A percentile compares a stretch with the other conserved stretches of the same genome.
phyloP scores from a whole-genome alignment of 2,113 vertebrate species.

The Nettapus auritus region DNA sequence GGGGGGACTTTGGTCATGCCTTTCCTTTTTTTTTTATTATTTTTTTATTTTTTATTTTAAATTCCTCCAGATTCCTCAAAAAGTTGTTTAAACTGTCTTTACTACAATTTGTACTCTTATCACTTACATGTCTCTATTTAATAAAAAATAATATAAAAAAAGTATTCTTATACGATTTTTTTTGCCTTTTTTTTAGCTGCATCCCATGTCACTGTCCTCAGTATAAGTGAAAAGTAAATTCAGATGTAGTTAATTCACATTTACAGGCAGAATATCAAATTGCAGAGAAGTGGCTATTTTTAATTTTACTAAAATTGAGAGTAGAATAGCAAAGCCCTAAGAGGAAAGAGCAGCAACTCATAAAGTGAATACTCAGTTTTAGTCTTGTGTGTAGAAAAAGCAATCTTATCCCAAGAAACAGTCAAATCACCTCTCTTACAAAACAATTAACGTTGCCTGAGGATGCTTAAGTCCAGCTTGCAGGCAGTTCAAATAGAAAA shows the following conservation, averaged over 20 bases:
- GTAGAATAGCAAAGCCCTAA: background rate
- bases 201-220: background rate
- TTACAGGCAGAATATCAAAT: background rate
- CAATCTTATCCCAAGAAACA: background rate
- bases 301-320: background rate
- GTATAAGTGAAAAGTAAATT: background rate
- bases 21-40: background rate
- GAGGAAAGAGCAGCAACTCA: background rate
- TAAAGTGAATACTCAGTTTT: background rate
- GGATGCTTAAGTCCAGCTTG: background rate
- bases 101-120: background rate
- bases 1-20: background rate
- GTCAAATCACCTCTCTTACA: background rate
- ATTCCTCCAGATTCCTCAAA: background rate
- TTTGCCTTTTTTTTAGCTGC: background rate
- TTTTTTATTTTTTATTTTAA: background rate
- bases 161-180: background rate
- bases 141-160: background rate
- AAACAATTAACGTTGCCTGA: background rate
- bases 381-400: background rate
- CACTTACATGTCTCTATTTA: background rate
- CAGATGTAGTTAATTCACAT: background rate
- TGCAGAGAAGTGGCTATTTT: background rate
- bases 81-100: background rate
- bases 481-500: background rate